Conservation (phyloP, 1,140 invertebrate species). For the Coelopa frigida region DNA sequence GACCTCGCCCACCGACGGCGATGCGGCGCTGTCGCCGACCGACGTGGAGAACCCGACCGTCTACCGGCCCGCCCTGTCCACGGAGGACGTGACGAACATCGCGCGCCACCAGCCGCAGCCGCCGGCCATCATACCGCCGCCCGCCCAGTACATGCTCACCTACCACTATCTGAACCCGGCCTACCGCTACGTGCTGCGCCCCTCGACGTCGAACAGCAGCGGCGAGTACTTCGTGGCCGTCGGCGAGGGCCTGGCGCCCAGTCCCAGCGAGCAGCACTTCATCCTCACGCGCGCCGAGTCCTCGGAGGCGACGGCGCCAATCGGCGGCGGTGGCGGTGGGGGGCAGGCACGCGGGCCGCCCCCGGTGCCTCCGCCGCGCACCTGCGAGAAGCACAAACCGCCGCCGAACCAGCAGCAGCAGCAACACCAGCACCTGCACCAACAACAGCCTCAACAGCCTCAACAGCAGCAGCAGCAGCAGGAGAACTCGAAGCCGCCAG, state of each 20-base stretch:
- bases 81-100: conserved; percentile 59
- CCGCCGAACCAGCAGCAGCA: conserved; percentile 28
- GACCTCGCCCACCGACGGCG: conserved; percentile 49
- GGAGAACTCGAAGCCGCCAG: conserved; percentile 13
- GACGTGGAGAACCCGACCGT: conserved; percentile 44
- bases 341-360: conserved; percentile 20
- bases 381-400: conserved; percentile 40
- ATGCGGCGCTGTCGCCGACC: conserved; percentile 44
- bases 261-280: conserved; percentile 57
- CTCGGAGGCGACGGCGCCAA: conserved; percentile 8
- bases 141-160: conserved; percentile 54
- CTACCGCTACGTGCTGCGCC: conserved; percentile 59
- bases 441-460: conserved; percentile 18
- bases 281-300: conserved; percentile 50
- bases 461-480: conserved; percentile 24
- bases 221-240: conserved; percentile 63
- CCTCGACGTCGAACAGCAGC: conserved; percentile 48
- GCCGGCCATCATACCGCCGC: conserved; percentile 46
- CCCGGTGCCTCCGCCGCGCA: conserved; percentile 35
- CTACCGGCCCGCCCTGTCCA: conserved; percentile 59
- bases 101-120: conserved; percentile 15
- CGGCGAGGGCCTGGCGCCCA: conserved; percentile 51
- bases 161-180: conserved; percentile 63
- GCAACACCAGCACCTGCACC: conserved; percentile 18
- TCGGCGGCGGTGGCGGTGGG: background rate